These are phyloP conservation scores for Aelia acuminata DNA, from an alignment of 2,888 invertebrate species.

Conservation along the genomic window DNA sequence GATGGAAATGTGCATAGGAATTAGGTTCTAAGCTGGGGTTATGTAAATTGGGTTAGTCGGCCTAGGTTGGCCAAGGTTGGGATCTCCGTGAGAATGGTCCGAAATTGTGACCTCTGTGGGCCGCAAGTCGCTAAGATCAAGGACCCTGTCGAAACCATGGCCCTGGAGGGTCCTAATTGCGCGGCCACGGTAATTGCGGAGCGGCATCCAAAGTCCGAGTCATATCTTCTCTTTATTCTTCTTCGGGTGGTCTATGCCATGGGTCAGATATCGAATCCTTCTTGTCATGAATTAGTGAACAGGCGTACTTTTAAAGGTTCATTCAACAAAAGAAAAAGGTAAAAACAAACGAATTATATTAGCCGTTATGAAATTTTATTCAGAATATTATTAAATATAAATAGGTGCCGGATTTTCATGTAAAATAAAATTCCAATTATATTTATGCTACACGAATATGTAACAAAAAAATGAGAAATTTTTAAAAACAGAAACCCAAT, in stretches of 20 bases:
- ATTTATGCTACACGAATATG: too few species aligned
- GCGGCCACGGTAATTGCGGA: neutral
- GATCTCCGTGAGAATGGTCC: constrained; percentile 44
- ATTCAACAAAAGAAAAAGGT: too few species aligned
- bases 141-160: constrained; percentile 13
- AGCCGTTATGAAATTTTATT: too few species aligned
- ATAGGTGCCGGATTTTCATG: too few species aligned
- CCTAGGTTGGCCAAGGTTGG: constrained; percentile 41
- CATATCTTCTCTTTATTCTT: neutral
- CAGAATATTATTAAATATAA: too few species aligned
- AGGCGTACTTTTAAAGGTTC: too few species aligned
- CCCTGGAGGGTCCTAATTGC: neutral
- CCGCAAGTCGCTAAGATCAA: neutral
- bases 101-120: constrained; percentile 35
- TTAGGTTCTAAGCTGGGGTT: neutral
- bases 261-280: neutral
- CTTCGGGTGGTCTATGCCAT: neutral
- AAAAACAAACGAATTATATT: too few species aligned
- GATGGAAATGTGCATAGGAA: neutral
- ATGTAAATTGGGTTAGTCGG: constrained; percentile 37
- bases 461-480: too few species aligned
- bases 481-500: too few species aligned
- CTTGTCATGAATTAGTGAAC: too few species aligned
- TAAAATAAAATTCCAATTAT: too few species aligned
- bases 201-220: constrained; percentile 31